Evolutionary conservation across 2,888 invertebrate species (phyloP), one percentile per base, ranked within the genome.

Genomic region (Athalia rosae): DNA sequence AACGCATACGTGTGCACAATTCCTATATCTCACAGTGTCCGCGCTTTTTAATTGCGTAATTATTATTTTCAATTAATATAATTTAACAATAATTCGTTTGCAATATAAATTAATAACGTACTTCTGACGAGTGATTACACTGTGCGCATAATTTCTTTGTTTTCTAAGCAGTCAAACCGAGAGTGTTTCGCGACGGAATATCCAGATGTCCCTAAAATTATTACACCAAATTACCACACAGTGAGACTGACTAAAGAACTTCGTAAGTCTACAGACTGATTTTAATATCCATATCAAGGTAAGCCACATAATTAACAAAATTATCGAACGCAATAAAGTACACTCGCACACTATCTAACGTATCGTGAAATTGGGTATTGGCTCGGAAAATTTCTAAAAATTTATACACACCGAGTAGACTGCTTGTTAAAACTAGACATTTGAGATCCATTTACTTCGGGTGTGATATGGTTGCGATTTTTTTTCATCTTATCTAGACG

Each of bases 301-400:
- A n/a, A 66, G 48, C 48, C 47, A 66, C 6, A 66, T 7, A 13
- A 66, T 48, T 15, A 50, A 50, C 15, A 48, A 66, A 47, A 66
- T 9, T 50, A 67, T 15, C 7, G 8, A 64, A 53, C 28, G 41
- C 50, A 67, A 67, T 67, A 50, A 67, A 67, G 67, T 67, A 67
- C 67, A 67, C 28, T 53, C 67, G 53, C 28, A 53, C 53, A 48
- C 11, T 62, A 15, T 53, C 6, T 50, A 48, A 67, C 28, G 50
- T 53, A 28, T 67, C 13, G 50, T 28, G 53, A 67, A 28, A 53
- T 67, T 67, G 53, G 67, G 28, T 45, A 11, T 67, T 53, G 67
- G 11, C 48, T 50, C 4, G 8, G 41, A n/a, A 7, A 53, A 11
- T 8, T 67, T 15, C 3, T 7, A 53, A 63, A 50, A 50, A 13